Evolutionary conservation across 1,140 invertebrate genomes (phyloP).

Genomic region (Conus betulinus): DNA sequence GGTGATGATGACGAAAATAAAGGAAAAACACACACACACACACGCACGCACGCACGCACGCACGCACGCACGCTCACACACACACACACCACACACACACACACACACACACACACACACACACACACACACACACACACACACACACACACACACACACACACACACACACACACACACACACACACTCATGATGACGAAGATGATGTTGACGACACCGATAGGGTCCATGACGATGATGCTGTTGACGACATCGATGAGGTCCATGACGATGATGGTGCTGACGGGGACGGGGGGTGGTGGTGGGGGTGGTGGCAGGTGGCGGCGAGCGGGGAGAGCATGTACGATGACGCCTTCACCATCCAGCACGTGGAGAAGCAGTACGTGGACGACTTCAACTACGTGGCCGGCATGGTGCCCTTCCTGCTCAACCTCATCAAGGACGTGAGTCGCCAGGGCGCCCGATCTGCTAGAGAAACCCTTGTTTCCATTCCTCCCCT

Average conservation of each 20-base stretch:
- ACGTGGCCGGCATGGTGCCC: conserved; percentile 73
- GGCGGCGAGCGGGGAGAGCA: conserved; percentile 73
- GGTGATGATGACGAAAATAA: neutral
- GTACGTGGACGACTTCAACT: conserved; percentile 71
- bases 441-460: conserved; percentile 63
- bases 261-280: neutral
- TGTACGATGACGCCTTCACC: conserved; percentile 76
- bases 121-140: too few species aligned
- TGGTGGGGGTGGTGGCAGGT: conserved; percentile 49
- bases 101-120: too few species aligned
- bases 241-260: neutral
- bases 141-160: too few species aligned
- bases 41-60: too few species aligned
- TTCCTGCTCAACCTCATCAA: conserved; percentile 72
- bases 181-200: too few species aligned
- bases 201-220: neutral
- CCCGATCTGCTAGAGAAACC: too few species aligned
- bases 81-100: too few species aligned
- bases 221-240: neutral
- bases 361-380: conserved; percentile 71
- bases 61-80: too few species aligned
- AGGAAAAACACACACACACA: too few species aligned
- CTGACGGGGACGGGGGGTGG: neutral
- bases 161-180: too few species aligned
- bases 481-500: neutral